Evolutionary conservation across 2,113 vertebrate species (phyloP).

Genomic region (Scytalopus superciliaris): DNA sequence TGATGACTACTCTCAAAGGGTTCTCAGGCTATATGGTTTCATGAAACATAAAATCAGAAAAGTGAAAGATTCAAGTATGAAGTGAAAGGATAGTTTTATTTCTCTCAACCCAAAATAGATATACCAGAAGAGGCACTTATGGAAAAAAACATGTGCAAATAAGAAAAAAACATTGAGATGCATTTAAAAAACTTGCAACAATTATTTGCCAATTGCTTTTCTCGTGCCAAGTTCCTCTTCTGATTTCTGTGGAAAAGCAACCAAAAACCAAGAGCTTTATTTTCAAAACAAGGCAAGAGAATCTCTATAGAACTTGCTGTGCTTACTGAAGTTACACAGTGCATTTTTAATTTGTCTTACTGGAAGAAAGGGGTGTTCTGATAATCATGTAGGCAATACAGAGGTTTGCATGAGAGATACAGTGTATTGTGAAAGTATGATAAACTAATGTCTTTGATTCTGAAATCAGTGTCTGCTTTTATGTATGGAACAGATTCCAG

Average conservation of each 20-base stretch:
- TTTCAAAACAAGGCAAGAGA: background rate
- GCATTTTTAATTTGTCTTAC: background rate
- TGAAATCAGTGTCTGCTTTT: background rate
- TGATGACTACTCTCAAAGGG: slow-evolving; percentile 5
- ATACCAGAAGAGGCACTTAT: background rate
- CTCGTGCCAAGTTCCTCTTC: background rate
- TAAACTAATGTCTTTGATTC: background rate
- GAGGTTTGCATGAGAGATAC: background rate
- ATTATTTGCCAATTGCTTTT: background rate
- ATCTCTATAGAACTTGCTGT: background rate
- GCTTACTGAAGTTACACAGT: background rate
- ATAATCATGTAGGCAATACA: background rate
- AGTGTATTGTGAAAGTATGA: background rate
- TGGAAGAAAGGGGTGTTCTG: background rate
- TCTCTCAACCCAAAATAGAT: slow-evolving; percentile 5
- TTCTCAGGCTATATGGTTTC: slow-evolving; percentile 62
- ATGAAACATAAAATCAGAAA: slow-evolving; percentile 41
- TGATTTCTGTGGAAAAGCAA: background rate
- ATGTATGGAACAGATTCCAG: background rate
- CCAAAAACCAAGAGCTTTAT: background rate
- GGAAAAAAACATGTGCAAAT: background rate
- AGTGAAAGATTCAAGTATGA: slow-evolving; percentile 32
- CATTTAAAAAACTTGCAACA: background rate
- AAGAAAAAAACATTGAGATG: background rate
- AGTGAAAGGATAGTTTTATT: background rate